Evolutionary conservation across 2,797 vertebrate species (phyloP), one percentile per base, ranked within the genome.

Genomic region (Octomys mimax): DNA sequence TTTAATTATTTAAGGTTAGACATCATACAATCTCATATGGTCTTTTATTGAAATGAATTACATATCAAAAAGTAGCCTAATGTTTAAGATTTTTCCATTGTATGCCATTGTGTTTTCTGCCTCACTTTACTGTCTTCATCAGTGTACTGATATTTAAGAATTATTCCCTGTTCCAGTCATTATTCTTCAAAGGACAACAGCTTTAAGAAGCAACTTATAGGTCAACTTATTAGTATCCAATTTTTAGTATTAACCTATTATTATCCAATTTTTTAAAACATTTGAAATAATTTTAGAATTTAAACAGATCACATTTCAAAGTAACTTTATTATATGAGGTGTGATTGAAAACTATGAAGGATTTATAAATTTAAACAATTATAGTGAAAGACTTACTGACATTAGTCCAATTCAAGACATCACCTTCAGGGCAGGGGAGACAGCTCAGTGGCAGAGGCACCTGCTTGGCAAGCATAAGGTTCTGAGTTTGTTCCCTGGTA

Each of bases 71-170:
- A 19, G 28, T 39, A 3, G 7, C 13, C 19, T 91, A 18, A 84
- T 79, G 91, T 66, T 83, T 93, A 39, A 91, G 33, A 12, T 28
- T 92, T 9, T 12, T 84, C 10, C 73, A 28, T 68, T 95, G 6
- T n/a, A 57, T 77, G 10, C 0, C 8, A 59, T 81, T 94, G 5
- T 87, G 8, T 42, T 86, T 80, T 85, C 92, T 77, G 28, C 6
- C 13, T 28, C 4, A 49, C 1, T 87, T 64, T 1, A 28, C 4
- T 24, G 61, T 85, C 39, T 93, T 84, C 28, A 54, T 49, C 26
- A 80, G 0, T 71, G 12, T 68, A 78, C 46, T 81, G n/a, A 22
- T 82, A 78, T 54, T 83, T 94, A 89, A 91, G 79, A 89, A 86
- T 61, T 89, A 0, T 70, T 79, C 24, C 68, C 21, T 89, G 49